phyloP scores from a whole-genome alignment of 2,888 invertebrate species.

The Dromius quadrimaculatus region DNA sequence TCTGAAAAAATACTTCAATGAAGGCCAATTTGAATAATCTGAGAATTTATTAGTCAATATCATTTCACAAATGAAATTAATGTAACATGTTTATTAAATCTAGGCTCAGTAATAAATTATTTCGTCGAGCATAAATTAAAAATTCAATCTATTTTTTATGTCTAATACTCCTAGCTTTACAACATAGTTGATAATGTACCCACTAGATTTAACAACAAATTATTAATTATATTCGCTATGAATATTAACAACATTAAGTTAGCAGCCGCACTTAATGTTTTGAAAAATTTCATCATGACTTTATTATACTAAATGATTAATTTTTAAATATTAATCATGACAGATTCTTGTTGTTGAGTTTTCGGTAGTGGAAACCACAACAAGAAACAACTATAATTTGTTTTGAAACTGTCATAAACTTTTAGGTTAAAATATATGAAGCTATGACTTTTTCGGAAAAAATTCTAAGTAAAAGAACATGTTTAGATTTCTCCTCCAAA shows the following conservation, averaged over 20 bases:
- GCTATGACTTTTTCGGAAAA: background rate
- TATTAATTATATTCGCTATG: slow-evolving; percentile 38
- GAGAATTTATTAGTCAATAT: slow-evolving; percentile 25
- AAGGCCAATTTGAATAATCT: slow-evolving; percentile 37
- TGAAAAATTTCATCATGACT: slow-evolving; percentile 22
- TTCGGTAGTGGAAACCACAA: too few relatives aligned
- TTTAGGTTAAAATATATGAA: slow-evolving; percentile 1
- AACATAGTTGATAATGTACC: slow-evolving; percentile 29
- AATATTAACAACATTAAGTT: slow-evolving; percentile 8
- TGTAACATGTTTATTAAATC: slow-evolving; percentile 43
- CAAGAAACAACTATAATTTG: background rate
- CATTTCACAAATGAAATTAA: slow-evolving; percentile 27
- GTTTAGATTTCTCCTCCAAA: background rate
- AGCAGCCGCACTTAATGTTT: slow-evolving; percentile 2
- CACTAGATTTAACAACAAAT: slow-evolving; percentile 20
- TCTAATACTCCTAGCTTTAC: background rate
- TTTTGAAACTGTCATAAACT: slow-evolving; percentile 4
- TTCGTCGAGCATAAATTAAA: slow-evolving; percentile 39
- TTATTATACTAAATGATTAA: slow-evolving; percentile 29
- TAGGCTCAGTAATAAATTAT: slow-evolving; percentile 38
- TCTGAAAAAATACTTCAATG: slow-evolving; percentile 35
- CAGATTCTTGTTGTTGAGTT: slow-evolving; percentile 10
- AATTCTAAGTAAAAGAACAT: background rate
- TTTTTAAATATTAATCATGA: slow-evolving; percentile 17
- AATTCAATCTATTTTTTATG: slow-evolving; percentile 41